A percentile compares a stretch with the other conserved stretches of the same genome.
Conservation (phyloP, 2,888 invertebrate genomes). For the Drosophila buzzatii region DNA sequence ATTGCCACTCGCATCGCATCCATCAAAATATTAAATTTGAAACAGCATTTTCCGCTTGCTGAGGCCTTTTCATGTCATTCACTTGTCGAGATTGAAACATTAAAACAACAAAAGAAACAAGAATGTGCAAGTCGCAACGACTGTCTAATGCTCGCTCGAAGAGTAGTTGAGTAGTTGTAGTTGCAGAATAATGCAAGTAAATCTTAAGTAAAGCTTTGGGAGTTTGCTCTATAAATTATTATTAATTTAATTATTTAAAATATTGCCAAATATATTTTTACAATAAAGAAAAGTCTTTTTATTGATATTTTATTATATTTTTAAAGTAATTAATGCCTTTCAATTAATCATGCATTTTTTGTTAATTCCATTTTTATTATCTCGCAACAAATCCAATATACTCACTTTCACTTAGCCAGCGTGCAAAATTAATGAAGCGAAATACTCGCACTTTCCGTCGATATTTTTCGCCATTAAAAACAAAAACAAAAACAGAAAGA, state of each 20-base stretch:
- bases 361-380: neutral
- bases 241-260: no score
- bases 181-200: neutral
- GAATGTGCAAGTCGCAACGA: neutral
- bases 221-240: no score
- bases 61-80: slow-evolving; percentile 63
- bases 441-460: slow-evolving; percentile 38
- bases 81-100: slow-evolving; percentile 33
- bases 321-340: no score
- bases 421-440: slow-evolving; percentile 37
- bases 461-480: slow-evolving; percentile 51
- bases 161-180: neutral
- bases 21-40: slow-evolving; percentile 27
- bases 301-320: no score
- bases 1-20: slow-evolving; percentile 29
- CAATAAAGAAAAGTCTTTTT: no score
- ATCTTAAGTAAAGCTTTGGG: neutral
- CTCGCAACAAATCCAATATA: neutral
- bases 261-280: no score
- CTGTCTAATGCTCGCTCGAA: neutral
- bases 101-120: neutral
- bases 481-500: neutral
- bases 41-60: slow-evolving; percentile 51
- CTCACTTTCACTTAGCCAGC: neutral
- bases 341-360: no score